phyloP scores from a whole-genome alignment of 2,113 vertebrate genomes.

The Plecotus auritus region DNA sequence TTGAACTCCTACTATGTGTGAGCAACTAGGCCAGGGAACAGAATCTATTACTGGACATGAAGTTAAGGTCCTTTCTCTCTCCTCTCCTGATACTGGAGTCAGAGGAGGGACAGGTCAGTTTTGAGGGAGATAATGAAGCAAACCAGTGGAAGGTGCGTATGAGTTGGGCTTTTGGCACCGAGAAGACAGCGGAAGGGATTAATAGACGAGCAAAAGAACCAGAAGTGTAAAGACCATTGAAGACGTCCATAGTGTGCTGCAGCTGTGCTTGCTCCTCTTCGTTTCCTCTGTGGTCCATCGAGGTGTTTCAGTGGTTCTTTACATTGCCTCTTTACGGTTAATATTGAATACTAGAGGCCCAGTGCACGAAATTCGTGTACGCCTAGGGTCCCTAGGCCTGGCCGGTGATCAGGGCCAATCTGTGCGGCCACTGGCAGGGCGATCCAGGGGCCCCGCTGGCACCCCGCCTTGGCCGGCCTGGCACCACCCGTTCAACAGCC shows the following conservation, averaged over 20 bases:
- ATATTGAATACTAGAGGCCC: not conserved
- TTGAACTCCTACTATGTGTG: not conserved
- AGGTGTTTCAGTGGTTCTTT: not conserved
- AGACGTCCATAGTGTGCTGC: not conserved
- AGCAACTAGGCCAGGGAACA: not conserved
- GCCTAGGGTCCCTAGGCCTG: too few relatives aligned
- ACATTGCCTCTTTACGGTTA: not conserved
- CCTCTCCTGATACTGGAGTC: not conserved
- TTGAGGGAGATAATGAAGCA: not conserved
- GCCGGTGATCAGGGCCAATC: too few relatives aligned
- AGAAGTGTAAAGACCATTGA: not conserved
- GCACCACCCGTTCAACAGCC: too few relatives aligned
- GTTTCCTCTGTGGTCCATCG: not conserved
- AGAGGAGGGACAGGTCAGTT: not conserved
- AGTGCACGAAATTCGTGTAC: too few relatives aligned
- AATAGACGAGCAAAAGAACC: not conserved
- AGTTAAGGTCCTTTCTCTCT: not conserved
- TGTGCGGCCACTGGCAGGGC: too few relatives aligned
- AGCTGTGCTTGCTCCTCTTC: not conserved
- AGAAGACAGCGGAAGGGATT: not conserved
- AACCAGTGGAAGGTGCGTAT: not conserved
- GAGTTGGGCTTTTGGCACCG: not conserved
- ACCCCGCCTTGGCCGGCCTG: too few relatives aligned
- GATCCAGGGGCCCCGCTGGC: too few relatives aligned
- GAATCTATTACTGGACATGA: not conserved